These are phyloP conservation scores for Brevimyrus niger DNA, from an alignment of 2,113 vertebrate species.

Conservation along the genomic window DNA sequence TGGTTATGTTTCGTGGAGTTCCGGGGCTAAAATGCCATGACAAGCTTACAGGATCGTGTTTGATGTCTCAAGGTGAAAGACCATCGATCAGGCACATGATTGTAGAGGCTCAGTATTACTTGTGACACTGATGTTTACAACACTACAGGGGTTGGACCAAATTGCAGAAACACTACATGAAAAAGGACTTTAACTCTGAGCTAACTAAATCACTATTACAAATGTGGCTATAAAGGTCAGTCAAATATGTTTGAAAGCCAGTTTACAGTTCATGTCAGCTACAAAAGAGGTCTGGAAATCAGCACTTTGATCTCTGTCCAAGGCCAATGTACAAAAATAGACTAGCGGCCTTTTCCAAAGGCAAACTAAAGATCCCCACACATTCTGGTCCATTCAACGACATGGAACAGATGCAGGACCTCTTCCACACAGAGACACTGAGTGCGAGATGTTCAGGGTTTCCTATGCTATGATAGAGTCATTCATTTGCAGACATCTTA, in stretches of 20 bases:
- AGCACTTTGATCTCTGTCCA: neutral
- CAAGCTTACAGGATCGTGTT: neutral
- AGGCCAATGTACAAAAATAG: neutral
- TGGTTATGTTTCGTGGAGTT: neutral
- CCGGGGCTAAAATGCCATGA: neutral
- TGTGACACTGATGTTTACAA: neutral
- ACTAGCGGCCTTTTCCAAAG: neutral
- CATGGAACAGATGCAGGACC: neutral
- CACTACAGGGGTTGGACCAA: neutral
- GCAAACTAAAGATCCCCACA: neutral
- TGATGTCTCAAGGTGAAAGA: neutral
- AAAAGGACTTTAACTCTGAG: neutral
- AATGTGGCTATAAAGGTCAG: neutral
- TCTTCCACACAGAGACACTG: neutral
- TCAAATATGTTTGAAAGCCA: neutral
- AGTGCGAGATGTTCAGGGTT: neutral
- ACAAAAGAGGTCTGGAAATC: neutral
- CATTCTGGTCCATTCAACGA: neutral
- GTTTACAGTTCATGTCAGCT: neutral
- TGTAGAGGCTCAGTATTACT: neutral
- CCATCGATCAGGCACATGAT: neutral
- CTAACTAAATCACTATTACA: neutral
- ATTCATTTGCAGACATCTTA: neutral
- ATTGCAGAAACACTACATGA: neutral
- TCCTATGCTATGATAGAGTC: neutral